Percentiles rank a stretch among this genome's conserved stretches.
phyloP scores from a whole-genome alignment of 2,113 vertebrate species.

The Hippopotamus amphibius region DNA sequence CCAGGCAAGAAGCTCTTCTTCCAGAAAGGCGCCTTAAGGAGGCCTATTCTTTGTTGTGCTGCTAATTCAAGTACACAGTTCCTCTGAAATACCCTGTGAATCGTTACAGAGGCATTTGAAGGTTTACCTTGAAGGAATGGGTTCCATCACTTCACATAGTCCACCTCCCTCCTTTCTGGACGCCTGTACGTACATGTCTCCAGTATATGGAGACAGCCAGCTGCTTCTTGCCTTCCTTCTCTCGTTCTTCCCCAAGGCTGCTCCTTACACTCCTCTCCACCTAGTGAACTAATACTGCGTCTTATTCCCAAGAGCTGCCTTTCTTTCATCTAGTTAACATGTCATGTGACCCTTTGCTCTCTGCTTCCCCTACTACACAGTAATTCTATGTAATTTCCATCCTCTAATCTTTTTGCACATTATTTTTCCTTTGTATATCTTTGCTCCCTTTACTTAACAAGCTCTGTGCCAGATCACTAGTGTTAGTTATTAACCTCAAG shows the following conservation, averaged over 20 bases:
- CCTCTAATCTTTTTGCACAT: background rate
- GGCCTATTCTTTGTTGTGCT: background rate
- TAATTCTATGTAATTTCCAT: background rate
- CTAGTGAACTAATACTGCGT: background rate
- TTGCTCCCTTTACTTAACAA: background rate
- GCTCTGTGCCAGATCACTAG: background rate
- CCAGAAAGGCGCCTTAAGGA: background rate
- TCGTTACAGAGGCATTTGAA: background rate
- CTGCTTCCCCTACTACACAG: background rate
- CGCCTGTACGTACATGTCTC: accelerated
- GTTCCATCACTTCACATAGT: accelerated
- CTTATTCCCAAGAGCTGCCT: background rate
- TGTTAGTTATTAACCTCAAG: background rate
- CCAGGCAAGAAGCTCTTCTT: background rate
- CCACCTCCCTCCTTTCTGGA: background rate
- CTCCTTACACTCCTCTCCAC: background rate
- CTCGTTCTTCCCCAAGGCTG: background rate
- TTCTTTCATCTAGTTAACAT: background rate
- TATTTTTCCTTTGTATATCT: background rate
- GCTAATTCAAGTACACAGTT: background rate
- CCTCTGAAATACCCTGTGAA: background rate
- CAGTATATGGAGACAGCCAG: background rate
- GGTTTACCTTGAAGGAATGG: background rate
- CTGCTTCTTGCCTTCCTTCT: background rate
- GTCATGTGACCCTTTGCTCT: background rate